Conservation (phyloP, 2,888 invertebrate genomes). For the Melanchra persicariae region DNA sequence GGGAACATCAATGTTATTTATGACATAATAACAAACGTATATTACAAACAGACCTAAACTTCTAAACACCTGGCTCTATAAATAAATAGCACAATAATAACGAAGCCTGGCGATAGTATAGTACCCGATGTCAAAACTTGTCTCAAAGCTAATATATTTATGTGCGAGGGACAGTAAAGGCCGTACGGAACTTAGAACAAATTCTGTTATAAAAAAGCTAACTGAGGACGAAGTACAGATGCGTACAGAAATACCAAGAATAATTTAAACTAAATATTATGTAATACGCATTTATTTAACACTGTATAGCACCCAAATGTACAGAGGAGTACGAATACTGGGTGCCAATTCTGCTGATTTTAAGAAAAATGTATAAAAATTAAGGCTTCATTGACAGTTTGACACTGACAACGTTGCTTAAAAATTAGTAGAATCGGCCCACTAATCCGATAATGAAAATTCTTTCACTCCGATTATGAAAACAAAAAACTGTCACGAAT, state of each 20-base stretch:
- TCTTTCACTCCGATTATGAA: no score
- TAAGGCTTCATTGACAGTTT: no score
- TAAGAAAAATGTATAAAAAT: no score
- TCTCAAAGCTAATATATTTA: constrained; percentile 40
- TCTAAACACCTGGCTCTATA: constrained; percentile 7
- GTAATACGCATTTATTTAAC: no score
- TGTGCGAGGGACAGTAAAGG: constrained; percentile 3
- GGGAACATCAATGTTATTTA: constrained; percentile 2
- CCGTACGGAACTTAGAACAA: not conserved
- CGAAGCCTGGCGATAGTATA: constrained; percentile 11
- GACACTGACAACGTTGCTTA: no score
- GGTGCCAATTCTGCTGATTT: no score
- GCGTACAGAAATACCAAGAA: not conserved
- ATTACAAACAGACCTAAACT: constrained; percentile 1
- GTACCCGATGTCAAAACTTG: constrained; percentile 32
- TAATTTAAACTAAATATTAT: not conserved
- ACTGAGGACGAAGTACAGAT: no score
- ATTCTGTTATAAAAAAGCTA: no score
- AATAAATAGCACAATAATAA: constrained; percentile 25
- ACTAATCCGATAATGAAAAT: not conserved
- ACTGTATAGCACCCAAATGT: no score
- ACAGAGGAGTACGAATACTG: no score
- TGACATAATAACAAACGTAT: constrained; percentile 8
- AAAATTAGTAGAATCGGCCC: not conserved
- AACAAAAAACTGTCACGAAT: not conserved